phyloP scores from a whole-genome alignment of 1,140 invertebrate genomes.

The Monomorium pharaonis region DNA sequence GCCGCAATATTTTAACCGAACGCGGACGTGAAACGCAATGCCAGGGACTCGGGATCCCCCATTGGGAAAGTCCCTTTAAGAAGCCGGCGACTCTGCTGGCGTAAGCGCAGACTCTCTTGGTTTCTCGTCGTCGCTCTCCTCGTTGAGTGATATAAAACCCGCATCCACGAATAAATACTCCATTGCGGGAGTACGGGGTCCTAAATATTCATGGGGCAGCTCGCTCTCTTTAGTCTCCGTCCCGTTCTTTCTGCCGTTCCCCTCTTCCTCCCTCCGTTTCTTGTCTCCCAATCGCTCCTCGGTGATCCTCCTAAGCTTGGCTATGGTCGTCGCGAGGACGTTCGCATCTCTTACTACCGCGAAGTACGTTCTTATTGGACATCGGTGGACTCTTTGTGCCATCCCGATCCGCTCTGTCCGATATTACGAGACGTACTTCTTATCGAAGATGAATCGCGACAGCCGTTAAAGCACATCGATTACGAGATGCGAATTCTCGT shows the following conservation, averaged over 20 bases:
- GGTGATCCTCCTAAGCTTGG: conserved; percentile 34
- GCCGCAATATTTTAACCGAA: conserved; percentile 63
- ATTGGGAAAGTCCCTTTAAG: conserved; percentile 70
- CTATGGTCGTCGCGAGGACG: conserved; percentile 43
- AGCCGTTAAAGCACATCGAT: conserved; percentile 13
- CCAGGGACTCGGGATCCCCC: conserved; percentile 63
- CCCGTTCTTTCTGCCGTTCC: conserved; percentile 3
- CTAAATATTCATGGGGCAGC: conserved; percentile 74
- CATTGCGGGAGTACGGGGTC: conserved; percentile 71
- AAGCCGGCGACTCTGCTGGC: conserved; percentile 60
- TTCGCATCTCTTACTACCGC: conserved; percentile 57
- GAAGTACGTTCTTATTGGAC: conserved; percentile 49
- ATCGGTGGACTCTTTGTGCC: conserved; percentile 53
- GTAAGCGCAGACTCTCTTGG: conserved; percentile 45
- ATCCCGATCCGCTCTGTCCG: conserved; percentile 53
- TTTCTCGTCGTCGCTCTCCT: conserved; percentile 20
- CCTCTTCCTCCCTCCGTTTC: conserved; percentile 42
- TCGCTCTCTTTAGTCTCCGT: conserved; percentile 58
- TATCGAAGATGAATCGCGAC: conserved; percentile 1
- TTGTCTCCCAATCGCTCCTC: conserved; percentile 17
- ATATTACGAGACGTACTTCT: conserved; percentile 55
- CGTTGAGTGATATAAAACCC: conserved; percentile 76
- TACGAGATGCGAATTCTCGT: not conserved
- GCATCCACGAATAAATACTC: conserved; percentile 75
- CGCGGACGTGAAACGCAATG: conserved; percentile 60